These are phyloP conservation scores for Caenorhabditis becei DNA, from an alignment of 2,888 invertebrate genomes.

Conservation along the genomic window DNA sequence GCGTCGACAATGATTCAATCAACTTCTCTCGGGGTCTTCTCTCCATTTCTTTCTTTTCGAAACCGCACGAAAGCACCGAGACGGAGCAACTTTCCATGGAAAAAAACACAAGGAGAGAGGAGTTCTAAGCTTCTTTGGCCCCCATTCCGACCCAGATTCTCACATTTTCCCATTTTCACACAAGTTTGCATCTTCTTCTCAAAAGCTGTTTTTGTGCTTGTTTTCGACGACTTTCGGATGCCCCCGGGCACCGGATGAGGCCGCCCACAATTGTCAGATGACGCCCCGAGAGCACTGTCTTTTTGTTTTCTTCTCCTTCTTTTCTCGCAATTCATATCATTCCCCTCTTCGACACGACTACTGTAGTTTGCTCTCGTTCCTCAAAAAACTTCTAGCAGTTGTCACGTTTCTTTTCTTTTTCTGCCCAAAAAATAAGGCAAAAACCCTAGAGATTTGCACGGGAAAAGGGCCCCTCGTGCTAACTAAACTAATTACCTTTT, in stretches of 20 bases:
- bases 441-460: constrained; percentile 27
- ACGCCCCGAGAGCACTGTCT: neutral
- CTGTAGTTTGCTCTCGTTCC: neutral
- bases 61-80: neutral
- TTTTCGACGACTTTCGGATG: constrained; percentile 16
- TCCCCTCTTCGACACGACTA: neutral
- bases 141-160: neutral
- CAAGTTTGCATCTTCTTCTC: neutral
- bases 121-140: constrained; percentile 9
- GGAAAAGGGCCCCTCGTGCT: constrained; percentile 19
- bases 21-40: neutral
- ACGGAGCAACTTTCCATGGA: too few relatives aligned
- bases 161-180: neutral
- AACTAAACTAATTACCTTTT: constrained; percentile 57
- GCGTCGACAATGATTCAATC: constrained; percentile 11
- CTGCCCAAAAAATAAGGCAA: neutral
- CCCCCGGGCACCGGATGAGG: constrained; percentile 13
- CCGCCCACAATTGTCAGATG: constrained; percentile 1
- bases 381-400: neutral
- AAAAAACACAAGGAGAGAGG: neutral
- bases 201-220: constrained; percentile 28
- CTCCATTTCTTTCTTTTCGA: neutral
- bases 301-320: neutral
- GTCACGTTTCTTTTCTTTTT: constrained; percentile 20
- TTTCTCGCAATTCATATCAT: neutral